phyloP scores from a whole-genome alignment of 2,797 vertebrate genomes.

The Catharus ustulatus region DNA sequence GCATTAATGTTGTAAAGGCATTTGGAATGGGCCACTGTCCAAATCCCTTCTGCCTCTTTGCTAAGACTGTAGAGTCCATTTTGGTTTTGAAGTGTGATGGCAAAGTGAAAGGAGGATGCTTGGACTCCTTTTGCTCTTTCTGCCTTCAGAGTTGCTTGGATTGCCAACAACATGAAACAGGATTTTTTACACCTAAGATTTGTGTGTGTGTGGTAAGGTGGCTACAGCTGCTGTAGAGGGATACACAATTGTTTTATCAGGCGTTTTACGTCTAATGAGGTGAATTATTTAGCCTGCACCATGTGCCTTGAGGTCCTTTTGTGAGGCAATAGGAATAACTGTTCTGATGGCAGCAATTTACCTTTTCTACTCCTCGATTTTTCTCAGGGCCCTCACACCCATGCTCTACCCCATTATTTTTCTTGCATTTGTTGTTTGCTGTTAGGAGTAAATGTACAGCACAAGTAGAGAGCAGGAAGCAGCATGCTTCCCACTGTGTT shows the following conservation, averaged over 20 bases:
- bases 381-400: background rate
- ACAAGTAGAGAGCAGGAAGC: background rate
- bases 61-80: background rate
- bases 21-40: background rate
- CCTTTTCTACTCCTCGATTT: background rate
- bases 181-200: fast-evolving
- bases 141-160: background rate
- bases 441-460: background rate
- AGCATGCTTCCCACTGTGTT: background rate
- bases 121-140: background rate
- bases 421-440: background rate
- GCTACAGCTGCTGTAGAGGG: background rate
- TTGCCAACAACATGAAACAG: background rate
- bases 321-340: background rate
- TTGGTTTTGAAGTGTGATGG: background rate
- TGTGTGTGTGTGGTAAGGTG: background rate
- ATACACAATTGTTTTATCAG: background rate
- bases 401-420: background rate
- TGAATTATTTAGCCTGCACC: background rate
- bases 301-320: background rate
- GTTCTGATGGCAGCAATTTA: background rate
- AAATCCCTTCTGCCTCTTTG: background rate
- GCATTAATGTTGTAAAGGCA: background rate
- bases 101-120: background rate
- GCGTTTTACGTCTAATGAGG: background rate